phyloP scores from a whole-genome alignment of 2,888 invertebrate genomes.

The Nipponacmea schrenckii region DNA sequence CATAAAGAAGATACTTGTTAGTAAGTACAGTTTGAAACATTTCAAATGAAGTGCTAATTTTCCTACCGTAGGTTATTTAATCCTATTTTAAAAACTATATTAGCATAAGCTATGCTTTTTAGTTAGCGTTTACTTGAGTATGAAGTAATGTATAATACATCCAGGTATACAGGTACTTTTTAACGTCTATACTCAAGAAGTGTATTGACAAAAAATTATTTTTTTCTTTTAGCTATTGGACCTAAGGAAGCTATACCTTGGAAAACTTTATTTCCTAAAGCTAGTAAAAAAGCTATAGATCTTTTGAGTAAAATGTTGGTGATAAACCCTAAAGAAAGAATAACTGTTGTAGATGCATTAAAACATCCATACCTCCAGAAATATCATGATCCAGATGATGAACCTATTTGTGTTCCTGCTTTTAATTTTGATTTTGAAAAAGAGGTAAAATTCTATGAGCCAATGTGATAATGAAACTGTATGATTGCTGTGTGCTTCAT shows the following conservation, averaged over 20 bases:
- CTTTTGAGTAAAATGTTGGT: constrained; percentile 64
- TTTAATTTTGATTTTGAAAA: constrained; percentile 67
- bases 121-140: too few relatives aligned
- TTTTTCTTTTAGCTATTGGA: constrained; percentile 41
- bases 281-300: constrained; percentile 65
- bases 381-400: constrained; percentile 69
- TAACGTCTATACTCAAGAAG: too few relatives aligned
- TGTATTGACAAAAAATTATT: too few relatives aligned
- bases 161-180: too few relatives aligned
- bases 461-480: too few relatives aligned
- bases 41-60: too few relatives aligned
- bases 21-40: constrained; percentile 34
- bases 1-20: constrained; percentile 63
- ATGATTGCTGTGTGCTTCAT: too few relatives aligned
- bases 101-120: too few relatives aligned
- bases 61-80: too few relatives aligned
- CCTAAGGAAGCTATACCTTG: constrained; percentile 60
- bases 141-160: too few relatives aligned
- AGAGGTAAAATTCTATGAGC: constrained; percentile 47
- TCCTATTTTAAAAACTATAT: too few relatives aligned
- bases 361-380: constrained; percentile 68
- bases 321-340: constrained; percentile 67
- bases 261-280: constrained; percentile 66
- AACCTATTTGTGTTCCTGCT: constrained; percentile 64
- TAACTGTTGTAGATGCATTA: constrained; percentile 67